phyloP scores from a whole-genome alignment of 2,113 vertebrate species.

The Elanoides forficatus region DNA sequence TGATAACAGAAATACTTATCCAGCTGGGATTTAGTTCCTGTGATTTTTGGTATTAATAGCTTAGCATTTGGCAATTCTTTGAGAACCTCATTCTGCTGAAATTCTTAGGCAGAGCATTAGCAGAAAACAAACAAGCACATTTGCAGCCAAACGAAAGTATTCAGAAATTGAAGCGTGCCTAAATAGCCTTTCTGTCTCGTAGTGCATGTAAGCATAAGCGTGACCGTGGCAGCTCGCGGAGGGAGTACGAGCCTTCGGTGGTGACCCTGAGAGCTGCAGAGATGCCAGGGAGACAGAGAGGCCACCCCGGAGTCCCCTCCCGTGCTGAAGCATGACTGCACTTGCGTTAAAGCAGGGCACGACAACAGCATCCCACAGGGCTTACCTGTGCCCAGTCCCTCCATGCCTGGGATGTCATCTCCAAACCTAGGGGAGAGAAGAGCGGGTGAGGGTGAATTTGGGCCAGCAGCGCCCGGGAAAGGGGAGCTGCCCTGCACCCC shows the following conservation, averaged over 20 bases:
- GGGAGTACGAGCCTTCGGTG: background rate
- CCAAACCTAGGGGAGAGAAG: constrained; percentile 80
- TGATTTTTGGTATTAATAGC: constrained; percentile 39
- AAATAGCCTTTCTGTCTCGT: background rate
- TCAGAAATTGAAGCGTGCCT: background rate
- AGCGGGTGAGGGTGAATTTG: background rate
- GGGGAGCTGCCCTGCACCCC: background rate
- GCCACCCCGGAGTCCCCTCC: background rate
- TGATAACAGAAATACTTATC: background rate
- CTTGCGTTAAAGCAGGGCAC: background rate
- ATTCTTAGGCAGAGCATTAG: background rate
- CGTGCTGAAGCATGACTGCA: background rate
- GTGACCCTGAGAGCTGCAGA: background rate
- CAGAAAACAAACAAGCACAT: constrained; percentile 26
- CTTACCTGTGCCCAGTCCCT: constrained; percentile 91
- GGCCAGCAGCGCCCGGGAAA: background rate
- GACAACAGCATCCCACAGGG: background rate
- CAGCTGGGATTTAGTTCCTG: constrained; percentile 8
- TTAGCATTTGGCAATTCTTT: constrained; percentile 11
- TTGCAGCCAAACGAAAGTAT: background rate
- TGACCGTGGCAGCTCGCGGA: rapidly evolving
- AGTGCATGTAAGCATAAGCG: background rate
- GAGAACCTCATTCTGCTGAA: background rate
- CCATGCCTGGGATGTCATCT: constrained; percentile 97
- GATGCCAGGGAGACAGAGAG: background rate